Evolutionary conservation across 2,797 vertebrate genomes (phyloP), one percentile per base, ranked within the genome.

Genomic region (Rachycentron canadum): DNA sequence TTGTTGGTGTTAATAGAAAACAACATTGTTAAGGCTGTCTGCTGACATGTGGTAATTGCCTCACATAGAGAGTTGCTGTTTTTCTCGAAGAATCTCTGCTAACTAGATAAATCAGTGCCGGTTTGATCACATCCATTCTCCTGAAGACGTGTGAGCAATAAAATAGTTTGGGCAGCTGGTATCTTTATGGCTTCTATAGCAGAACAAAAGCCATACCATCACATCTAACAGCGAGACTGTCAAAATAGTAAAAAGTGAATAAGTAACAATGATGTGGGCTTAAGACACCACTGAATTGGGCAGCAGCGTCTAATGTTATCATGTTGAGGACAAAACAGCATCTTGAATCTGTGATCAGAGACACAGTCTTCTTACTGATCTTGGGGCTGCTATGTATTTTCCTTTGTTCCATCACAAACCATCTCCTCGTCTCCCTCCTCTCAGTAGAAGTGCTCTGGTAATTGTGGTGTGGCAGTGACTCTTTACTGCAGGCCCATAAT

Each of bases 21-120:
- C 26, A 7, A 6, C 26, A 56, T 47, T 52, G 2, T 68, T 43
- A 13, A 49, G 53, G 65, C 30, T 28, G 55, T 23, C 58, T 64
- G 21, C 71, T 38, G 61, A 45, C 52, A n/a, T 55, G 43, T 26
- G 56, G 23, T 53, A 45, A 62, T 62, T 41, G 32, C 47, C 25
- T 66, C 8, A 7, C 14, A 45, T 34, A 61, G 32, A n/a, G 23
- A 7, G 59, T 49, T 2, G 59, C 17, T 57, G 64, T 25, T 63
- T 3, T 41, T 45, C 34, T 23, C 5, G 14, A 25, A 10, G 25
- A 57, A 64, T 63, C 50, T 74, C 28, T 59, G 41, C 32, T 40
- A 14, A 16, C n/a, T 11, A 17, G 10, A 30, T n/a, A n/a, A 47
- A 75, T 38, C 14, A 10, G 19, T 14, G 70, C 50, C 16, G 6